Base-by-base conservation (phyloP, 1,140 invertebrate species). In the Glomeris maerens region DNA sequence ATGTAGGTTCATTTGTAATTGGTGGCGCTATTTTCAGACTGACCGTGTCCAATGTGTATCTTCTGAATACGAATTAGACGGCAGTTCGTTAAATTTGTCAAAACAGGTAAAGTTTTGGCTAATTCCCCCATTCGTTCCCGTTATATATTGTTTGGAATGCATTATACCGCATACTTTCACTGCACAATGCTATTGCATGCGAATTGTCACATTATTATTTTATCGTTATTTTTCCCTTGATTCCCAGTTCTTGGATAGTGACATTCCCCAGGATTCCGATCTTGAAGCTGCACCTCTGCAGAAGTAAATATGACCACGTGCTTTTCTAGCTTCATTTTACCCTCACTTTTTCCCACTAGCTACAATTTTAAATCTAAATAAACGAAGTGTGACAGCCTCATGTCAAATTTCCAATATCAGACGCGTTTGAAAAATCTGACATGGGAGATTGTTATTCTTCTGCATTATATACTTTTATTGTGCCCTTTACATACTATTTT, bases 221-320 rank as follows among this genome's bases (percentile, higher is more conserved):
- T 26, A 5, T 46, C 5, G 7, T 46, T 46, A 14, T 46, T 36
- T 46, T 36, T 46, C 5, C 26, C 17, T 31, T 46, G 4, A 36
- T 23, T 21, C 7, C 45, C 7, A 46, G 26, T 46, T 31, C 7
- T 42, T 42, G 40, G 17, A 17, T 21, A 42, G 17, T 17, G 5
- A 21, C 17, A 5, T 25, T 42, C 40, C 40, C 10, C 5, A 10
- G 17, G 31, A 36, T 10, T 36, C 31, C 31, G 10, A 36, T 10
- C 10, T 36, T 10, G 31, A 17, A 36, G 31, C 10, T 10, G 10
- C 17, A 10, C 17, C 40, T 21, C 17, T 42, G 40, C 51, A 62
- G 49, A 62, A 62, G 55, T 48, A 64, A 69, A 71, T 65, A 75
- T 77, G 77, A 77, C 74, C 77, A 77, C 66, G 56, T 58, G 62